Conservation (phyloP, 2,797 vertebrate species). For the Pangasius djambal region DNA sequence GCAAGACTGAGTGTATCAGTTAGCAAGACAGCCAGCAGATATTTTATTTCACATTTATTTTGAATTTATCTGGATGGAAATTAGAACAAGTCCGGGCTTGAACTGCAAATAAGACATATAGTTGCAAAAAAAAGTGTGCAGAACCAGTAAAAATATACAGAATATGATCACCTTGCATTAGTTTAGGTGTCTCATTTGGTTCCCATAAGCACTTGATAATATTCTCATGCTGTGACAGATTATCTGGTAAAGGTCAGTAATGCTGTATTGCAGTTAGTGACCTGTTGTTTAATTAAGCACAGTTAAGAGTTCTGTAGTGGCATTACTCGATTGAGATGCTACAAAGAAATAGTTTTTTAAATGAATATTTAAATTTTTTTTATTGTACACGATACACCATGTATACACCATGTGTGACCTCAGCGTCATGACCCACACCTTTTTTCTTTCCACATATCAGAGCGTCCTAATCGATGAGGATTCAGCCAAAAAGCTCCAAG, state of each 20-base stretch:
- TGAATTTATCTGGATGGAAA: not conserved
- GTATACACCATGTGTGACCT: not conserved
- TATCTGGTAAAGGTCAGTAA: not conserved
- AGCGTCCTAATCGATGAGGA: constrained; percentile 87
- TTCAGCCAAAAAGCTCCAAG: constrained; percentile 77
- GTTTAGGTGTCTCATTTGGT: not conserved
- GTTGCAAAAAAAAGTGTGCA: not conserved
- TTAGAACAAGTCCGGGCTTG: not conserved
- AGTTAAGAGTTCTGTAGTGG: not conserved
- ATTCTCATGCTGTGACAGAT: not conserved
- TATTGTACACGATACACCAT: not conserved
- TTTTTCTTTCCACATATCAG: constrained; percentile 65
- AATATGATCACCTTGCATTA: not conserved
- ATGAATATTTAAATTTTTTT: not conserved
- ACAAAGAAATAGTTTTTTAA: not conserved
- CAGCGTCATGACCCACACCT: not conserved
- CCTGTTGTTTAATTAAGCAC: not conserved
- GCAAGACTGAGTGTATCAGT: not conserved
- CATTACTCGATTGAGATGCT: not conserved
- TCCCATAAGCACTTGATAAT: not conserved
- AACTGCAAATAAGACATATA: not conserved
- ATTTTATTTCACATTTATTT: not conserved
- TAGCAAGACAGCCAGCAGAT: not conserved
- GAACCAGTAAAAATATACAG: not conserved
- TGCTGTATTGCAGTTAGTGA: not conserved